phyloP scores from a whole-genome alignment of 2,888 invertebrate genomes.

The Pammene fasciana region DNA sequence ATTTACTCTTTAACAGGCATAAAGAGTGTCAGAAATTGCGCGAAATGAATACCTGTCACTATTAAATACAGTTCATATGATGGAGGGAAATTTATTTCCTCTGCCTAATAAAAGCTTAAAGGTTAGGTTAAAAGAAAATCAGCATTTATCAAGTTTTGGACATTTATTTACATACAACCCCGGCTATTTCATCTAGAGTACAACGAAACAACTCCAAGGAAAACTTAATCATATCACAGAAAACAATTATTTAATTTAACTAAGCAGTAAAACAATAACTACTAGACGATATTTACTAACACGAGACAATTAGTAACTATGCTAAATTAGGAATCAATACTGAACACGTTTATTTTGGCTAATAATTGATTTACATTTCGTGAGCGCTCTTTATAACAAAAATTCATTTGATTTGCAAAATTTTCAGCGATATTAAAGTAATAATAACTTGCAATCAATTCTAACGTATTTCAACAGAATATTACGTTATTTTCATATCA shows the following conservation, averaged over 20 bases:
- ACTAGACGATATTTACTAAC: conserved; percentile 41
- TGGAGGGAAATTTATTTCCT: no score
- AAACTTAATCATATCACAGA: conserved; percentile 77
- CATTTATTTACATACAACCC: conserved; percentile 69
- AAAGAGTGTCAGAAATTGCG: neutral
- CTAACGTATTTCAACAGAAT: neutral
- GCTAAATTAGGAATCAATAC: conserved; percentile 60
- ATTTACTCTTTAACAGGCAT: no score
- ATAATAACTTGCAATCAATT: conserved; percentile 10
- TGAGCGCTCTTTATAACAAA: conserved; percentile 45
- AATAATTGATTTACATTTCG: conserved; percentile 52
- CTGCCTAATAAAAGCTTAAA: no score
- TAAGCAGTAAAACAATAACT: conserved; percentile 44
- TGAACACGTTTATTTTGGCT: conserved; percentile 70
- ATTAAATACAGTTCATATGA: no score
- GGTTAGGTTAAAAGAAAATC: neutral
- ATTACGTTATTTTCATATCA: neutral
- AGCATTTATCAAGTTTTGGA: conserved; percentile 59
- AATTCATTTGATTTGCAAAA: conserved; percentile 42
- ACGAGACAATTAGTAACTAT: conserved; percentile 45
- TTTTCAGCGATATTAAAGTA: neutral
- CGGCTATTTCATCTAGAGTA: conserved; percentile 58
- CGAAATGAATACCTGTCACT: no score
- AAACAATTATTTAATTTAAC: conserved; percentile 61
- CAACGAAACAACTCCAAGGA: conserved; percentile 58